Conservation (phyloP, 2,888 invertebrate species). For the Colletes collaris region DNA sequence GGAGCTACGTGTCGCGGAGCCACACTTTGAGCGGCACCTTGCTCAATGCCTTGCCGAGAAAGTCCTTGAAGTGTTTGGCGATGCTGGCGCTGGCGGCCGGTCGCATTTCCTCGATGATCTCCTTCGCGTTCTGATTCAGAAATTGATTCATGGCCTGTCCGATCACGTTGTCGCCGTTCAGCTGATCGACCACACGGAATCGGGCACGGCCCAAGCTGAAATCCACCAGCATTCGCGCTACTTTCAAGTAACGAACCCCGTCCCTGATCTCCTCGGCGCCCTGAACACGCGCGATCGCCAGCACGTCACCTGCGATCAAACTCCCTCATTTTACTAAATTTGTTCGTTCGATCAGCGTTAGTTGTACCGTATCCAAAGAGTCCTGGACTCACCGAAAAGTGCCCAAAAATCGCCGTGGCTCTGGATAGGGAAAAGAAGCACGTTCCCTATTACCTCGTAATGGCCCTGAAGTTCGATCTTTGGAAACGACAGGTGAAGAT, state of each 20-base stretch:
- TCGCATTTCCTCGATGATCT: slow-evolving; percentile 92
- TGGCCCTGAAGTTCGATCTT: slow-evolving; percentile 90
- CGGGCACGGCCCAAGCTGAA: slow-evolving; percentile 88
- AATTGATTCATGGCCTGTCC: slow-evolving; percentile 94
- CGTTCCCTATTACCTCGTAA: slow-evolving; percentile 91
- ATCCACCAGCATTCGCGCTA: slow-evolving; percentile 88
- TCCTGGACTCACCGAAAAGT: slow-evolving; percentile 87
- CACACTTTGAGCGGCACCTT: slow-evolving; percentile 89
- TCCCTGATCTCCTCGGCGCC: slow-evolving; percentile 87
- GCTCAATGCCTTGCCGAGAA: slow-evolving; percentile 89
- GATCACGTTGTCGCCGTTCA: slow-evolving; percentile 90
- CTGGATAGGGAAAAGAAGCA: slow-evolving; percentile 90
- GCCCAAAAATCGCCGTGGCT: slow-evolving; percentile 93
- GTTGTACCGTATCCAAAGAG: too few relatives aligned
- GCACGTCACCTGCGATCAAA: slow-evolving; percentile 86
- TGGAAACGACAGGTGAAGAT: slow-evolving; percentile 84
- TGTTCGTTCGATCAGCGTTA: too few relatives aligned
- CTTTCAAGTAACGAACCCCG: slow-evolving; percentile 87
- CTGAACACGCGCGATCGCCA: slow-evolving; percentile 88
- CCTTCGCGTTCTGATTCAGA: slow-evolving; percentile 91
- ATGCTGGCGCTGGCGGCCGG: slow-evolving; percentile 90
- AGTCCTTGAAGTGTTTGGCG: slow-evolving; percentile 89
- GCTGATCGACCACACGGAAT: slow-evolving; percentile 89
- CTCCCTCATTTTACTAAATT: background rate
- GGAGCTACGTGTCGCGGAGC: slow-evolving; percentile 82